These are phyloP conservation scores for Meloidogyne exigua DNA, from an alignment of 1,140 invertebrate species.

Conservation along the genomic window DNA sequence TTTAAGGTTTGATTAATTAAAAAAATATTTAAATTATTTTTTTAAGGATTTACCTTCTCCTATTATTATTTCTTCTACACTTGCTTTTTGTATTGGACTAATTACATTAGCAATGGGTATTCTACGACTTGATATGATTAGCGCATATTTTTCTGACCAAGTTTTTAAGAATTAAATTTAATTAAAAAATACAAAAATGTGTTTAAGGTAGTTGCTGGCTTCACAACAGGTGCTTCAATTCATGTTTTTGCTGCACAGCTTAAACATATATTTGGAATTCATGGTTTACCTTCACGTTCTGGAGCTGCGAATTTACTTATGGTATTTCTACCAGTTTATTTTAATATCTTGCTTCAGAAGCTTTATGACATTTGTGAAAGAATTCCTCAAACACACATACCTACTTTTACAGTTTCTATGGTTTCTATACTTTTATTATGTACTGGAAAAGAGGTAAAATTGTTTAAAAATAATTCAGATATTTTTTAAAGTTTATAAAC, in stretches of 20 bases:
- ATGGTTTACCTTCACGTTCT: slow-evolving; percentile 14
- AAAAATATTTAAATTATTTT: slow-evolving; percentile 11
- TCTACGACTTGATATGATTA: slow-evolving; percentile 58
- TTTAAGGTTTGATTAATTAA: not conserved
- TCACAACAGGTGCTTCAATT: slow-evolving; percentile 56
- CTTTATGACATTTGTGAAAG: slow-evolving; percentile 23
- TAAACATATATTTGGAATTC: slow-evolving; percentile 55
- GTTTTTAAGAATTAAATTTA: not conserved
- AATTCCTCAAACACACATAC: slow-evolving; percentile 36
- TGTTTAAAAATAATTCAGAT: not conserved
- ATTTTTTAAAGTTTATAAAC: slow-evolving; percentile 37
- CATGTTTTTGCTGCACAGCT: slow-evolving; percentile 60
- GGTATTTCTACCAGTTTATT: slow-evolving; percentile 27
- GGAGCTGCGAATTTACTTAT: slow-evolving; percentile 49
- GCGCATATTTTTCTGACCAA: slow-evolving; percentile 59
- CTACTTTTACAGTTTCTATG: slow-evolving; percentile 42
- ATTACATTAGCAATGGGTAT: slow-evolving; percentile 56
- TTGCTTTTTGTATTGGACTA: slow-evolving; percentile 51
- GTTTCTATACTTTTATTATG: slow-evolving; percentile 30
- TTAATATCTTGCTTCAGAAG: slow-evolving; percentile 13
- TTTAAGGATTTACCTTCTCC: slow-evolving; percentile 13
- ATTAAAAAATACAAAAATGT: not conserved
- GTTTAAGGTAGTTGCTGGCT: slow-evolving; percentile 50
- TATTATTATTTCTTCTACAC: slow-evolving; percentile 47
- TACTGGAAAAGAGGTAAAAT: not conserved